phyloP scores from a whole-genome alignment of 2,113 vertebrate genomes.

The Electrona antarctica region DNA sequence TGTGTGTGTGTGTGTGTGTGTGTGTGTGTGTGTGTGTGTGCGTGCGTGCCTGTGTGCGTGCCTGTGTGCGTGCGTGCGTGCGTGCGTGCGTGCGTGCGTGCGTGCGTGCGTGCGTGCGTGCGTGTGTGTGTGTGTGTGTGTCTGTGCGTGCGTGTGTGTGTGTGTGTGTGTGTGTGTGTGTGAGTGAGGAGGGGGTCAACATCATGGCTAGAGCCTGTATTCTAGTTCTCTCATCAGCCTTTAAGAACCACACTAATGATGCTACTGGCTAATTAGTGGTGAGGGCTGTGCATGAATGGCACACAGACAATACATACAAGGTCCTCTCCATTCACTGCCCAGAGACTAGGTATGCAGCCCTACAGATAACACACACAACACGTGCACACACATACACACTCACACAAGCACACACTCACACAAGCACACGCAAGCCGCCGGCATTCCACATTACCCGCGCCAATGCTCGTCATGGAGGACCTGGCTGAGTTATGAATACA shows the following conservation, averaged over 20 bases:
- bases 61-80: not conserved
- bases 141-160: too few species aligned
- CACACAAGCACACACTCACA: constrained; percentile 4
- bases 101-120: not conserved
- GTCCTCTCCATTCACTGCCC: too few species aligned
- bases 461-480: constrained; percentile 32
- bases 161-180: not conserved
- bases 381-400: constrained; percentile 31
- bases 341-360: too few species aligned
- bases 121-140: too few species aligned
- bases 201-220: constrained; percentile 47
- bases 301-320: too few species aligned
- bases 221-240: constrained; percentile 49
- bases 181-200: constrained; percentile 18
- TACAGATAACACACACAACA: constrained; percentile 32
- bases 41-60: too few species aligned
- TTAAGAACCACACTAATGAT: constrained; percentile 20
- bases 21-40: too few species aligned
- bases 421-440: not conserved
- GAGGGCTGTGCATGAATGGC: constrained; percentile 6
- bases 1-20: too few species aligned
- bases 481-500: constrained; percentile 46
- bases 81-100: not conserved
- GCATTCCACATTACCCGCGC: not conserved
- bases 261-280: constrained; percentile 48